Evolutionary conservation across 2,113 vertebrate species (phyloP).

Genomic region (Heterotis niloticus): DNA sequence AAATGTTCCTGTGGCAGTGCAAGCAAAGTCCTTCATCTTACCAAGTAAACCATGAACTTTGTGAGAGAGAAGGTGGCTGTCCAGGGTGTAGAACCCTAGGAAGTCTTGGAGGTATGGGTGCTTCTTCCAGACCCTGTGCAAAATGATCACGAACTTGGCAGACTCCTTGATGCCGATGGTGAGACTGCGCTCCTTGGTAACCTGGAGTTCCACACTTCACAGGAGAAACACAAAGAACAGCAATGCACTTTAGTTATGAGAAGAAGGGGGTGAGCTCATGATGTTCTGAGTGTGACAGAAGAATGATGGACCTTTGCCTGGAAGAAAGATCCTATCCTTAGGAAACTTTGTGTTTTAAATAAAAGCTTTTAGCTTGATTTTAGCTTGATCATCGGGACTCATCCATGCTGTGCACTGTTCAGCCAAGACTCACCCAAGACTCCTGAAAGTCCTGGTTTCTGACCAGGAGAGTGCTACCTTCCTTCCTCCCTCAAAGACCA

Average conservation of each 20-base stretch:
- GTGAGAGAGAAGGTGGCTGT: constrained; percentile 73
- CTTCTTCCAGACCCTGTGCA: constrained; percentile 84
- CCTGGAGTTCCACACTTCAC: constrained; percentile 71
- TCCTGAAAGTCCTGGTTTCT: constrained; percentile 61
- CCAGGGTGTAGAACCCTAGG: constrained; percentile 84
- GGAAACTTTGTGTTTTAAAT: too few species aligned
- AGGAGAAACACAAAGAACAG: constrained; percentile 19
- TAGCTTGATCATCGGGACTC: too few species aligned
- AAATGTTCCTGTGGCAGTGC: background rate
- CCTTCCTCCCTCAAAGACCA: constrained; percentile 59
- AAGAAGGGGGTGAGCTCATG: background rate
- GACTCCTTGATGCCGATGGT: constrained; percentile 72
- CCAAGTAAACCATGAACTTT: constrained; percentile 84
- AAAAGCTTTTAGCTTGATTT: too few species aligned
- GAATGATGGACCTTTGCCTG: too few species aligned
- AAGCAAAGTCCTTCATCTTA: constrained; percentile 50
- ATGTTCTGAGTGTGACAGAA: background rate
- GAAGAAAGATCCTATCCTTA: background rate
- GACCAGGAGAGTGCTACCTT: constrained; percentile 71
- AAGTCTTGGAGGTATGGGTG: constrained; percentile 79
- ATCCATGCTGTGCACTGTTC: too few species aligned
- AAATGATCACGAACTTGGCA: constrained; percentile 78
- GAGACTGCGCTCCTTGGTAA: constrained; percentile 73
- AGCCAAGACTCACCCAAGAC: constrained; percentile 64
- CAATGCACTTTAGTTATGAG: background rate